These are phyloP conservation scores for Diaperis boleti DNA, from an alignment of 2,888 invertebrate genomes.

Conservation along the genomic window DNA sequence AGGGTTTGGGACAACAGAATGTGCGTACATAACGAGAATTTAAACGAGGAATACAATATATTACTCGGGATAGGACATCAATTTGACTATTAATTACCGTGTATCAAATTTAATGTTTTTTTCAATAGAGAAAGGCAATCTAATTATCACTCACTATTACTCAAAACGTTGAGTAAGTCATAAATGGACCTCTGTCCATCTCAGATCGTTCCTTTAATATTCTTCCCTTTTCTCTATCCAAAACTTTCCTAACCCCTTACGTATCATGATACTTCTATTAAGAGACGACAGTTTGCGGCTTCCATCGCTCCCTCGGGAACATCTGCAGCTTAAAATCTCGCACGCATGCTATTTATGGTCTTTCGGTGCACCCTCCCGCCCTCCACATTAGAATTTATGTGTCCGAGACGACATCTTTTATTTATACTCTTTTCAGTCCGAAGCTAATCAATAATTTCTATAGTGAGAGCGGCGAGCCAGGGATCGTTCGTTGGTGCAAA, in stretches of 20 bases:
- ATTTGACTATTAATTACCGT: too few relatives aligned
- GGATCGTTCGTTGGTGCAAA: conserved; percentile 29
- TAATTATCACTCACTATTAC: too few relatives aligned
- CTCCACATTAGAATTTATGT: conserved; percentile 36
- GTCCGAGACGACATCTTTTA: conserved; percentile 28
- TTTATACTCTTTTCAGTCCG: conserved; percentile 15
- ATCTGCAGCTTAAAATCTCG: conserved; percentile 23
- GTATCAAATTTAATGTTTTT: too few relatives aligned
- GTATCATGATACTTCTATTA: conserved; percentile 31
- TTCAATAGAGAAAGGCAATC: too few relatives aligned
- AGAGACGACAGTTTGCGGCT: conserved; percentile 32
- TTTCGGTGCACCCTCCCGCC: conserved; percentile 11
- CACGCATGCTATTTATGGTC: conserved; percentile 37
- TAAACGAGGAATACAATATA: too few relatives aligned
- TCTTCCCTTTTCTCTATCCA: too few relatives aligned
- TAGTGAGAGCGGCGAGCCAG: conserved; percentile 4
- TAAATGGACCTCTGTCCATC: too few relatives aligned
- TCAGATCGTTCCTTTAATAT: too few relatives aligned
- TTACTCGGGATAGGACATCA: too few relatives aligned
- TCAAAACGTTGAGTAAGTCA: too few relatives aligned
- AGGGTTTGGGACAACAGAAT: too few relatives aligned
- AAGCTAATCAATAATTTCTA: conserved; percentile 26
- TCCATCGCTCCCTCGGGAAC: conserved; percentile 22
- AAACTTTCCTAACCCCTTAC: conserved; percentile 4
- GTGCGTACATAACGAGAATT: too few relatives aligned